Base-by-base conservation (phyloP, 1,140 invertebrate species). In the Galendromus occidentalis region DNA sequence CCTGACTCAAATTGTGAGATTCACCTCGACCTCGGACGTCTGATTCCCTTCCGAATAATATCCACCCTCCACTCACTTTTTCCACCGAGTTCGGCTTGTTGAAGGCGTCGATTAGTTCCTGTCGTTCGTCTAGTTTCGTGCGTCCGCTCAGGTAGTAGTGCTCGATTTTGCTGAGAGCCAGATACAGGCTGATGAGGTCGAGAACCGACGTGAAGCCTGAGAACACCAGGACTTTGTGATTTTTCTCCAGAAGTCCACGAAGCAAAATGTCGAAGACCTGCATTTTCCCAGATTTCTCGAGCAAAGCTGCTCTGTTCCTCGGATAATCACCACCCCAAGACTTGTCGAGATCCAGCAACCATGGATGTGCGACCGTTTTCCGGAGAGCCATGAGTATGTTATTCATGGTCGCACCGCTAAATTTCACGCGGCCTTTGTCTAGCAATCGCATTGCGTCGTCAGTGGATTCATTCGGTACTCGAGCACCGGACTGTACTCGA, bases 251-350 rank as follows among this genome's bases (percentile, higher is more conserved):
- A 0, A 99, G 76, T 75, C 87, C 92, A 0, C 89, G 88, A 45
- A 99, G 78, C 5, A 99, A 74, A 76, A 98, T 99, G 73, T 99
- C 94, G 1, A 99, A 78, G 63, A 99, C 86, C 0, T 86, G 83
- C 84, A 99, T 86, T 79, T 99, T 99, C 0, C 95, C 96, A 72
- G 89, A 91, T 74, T 97, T 98, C 68, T 90, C 87, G 0, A 91
- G 85, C 72, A 99, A 78, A 81, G 99, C 28, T 28, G 4, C 45
- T 28, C 28, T 47, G 14, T 47, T 14, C 4, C 7, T 28, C 45
- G 45, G 45, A 14, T 47, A 47, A 14, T 47, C 4, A 39, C 4
- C 4, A 20, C 45, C 45, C 18, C 28, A 20, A 20, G 18, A 20
- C 18, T 7, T 20, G 28, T 47, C 45, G 28, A 20, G 14, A 28